phyloP scores from a whole-genome alignment of 2,797 vertebrate species.

The Propithecus deckenii region DNA sequence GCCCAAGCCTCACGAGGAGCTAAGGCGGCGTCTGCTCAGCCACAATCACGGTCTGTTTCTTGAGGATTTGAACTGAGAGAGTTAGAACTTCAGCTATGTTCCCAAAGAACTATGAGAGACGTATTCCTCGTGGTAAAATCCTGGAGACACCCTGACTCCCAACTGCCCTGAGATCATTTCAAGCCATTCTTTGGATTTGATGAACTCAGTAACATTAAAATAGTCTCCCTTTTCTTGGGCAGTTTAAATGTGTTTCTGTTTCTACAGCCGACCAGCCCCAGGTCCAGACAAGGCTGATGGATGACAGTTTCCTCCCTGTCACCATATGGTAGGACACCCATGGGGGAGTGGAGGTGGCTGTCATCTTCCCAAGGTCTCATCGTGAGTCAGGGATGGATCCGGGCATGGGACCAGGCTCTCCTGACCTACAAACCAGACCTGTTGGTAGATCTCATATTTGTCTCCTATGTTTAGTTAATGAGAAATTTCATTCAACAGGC shows the following conservation, averaged over 20 bases:
- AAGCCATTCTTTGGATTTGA: not conserved
- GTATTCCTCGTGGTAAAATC: not conserved
- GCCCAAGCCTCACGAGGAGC: not conserved
- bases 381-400: not conserved
- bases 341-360: fast-evolving
- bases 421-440: not conserved
- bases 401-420: not conserved
- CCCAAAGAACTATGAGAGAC: not conserved
- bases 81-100: not conserved
- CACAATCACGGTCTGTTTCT: not conserved
- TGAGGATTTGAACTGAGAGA: not conserved
- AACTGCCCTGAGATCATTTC: not conserved
- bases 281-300: not conserved
- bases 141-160: not conserved
- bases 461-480: not conserved
- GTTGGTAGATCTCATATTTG: not conserved
- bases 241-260: not conserved
- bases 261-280: not conserved
- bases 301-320: not conserved
- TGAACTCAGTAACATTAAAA: not conserved
- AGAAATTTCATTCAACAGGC: not conserved
- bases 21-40: not conserved
- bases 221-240: not conserved
- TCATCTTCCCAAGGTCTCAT: not conserved
- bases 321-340: not conserved